A percentile compares a stretch with the other conserved stretches of the same genome.
Evolutionary conservation across 2,113 vertebrate genomes (phyloP).

Genomic region (Xenotilapia caudafasciata): DNA sequence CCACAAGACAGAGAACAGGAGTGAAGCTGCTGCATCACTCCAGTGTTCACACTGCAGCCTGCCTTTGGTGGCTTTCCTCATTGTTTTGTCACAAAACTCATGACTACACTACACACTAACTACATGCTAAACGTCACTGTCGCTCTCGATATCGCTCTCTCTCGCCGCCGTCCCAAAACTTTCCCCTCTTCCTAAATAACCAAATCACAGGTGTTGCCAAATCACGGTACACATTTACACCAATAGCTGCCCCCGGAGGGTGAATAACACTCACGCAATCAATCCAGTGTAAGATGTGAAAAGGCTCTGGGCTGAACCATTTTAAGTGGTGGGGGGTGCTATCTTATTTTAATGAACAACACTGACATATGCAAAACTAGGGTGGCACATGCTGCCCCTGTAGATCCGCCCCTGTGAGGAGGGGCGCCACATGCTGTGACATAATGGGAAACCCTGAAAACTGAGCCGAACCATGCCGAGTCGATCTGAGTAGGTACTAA

Average conservation of each 20-base stretch:
- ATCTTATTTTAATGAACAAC: not conserved
- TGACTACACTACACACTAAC: not conserved
- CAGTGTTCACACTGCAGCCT: fast-evolving
- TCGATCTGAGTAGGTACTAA: not conserved
- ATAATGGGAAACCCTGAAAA: not conserved
- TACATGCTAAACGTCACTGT: not conserved
- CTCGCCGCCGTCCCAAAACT: fast-evolving
- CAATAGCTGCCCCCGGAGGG: not conserved
- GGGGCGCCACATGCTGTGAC: not conserved
- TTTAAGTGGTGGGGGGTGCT: not conserved
- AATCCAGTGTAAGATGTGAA: not conserved
- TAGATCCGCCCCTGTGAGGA: not conserved
- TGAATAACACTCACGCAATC: fast-evolving
- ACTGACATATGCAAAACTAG: not conserved
- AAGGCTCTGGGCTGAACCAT: not conserved
- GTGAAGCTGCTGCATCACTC: not conserved
- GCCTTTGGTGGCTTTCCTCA: not conserved
- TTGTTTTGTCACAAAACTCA: fast-evolving
- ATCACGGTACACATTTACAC: not conserved
- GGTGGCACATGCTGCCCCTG: not conserved
- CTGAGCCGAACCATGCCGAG: not conserved
- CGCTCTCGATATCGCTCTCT: not conserved
- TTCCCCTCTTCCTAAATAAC: not conserved
- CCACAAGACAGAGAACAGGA: not conserved
- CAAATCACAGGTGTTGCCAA: not conserved